Evolutionary conservation across 2,888 invertebrate genomes (phyloP).

Genomic region (Leptinotarsa juncta): DNA sequence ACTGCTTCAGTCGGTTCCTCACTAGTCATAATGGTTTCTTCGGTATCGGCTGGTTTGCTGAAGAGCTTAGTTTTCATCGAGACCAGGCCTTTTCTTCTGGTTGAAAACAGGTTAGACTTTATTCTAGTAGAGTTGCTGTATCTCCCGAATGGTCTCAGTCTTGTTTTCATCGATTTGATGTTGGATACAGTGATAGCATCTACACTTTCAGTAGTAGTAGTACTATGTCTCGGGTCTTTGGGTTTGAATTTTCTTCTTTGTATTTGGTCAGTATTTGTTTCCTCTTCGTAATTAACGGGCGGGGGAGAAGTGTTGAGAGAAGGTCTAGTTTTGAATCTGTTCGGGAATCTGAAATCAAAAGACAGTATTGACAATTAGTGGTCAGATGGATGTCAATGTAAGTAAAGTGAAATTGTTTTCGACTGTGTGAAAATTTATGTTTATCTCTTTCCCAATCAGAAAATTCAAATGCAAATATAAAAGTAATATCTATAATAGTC

Average conservation of each 20-base stretch:
- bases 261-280: slow-evolving; percentile 58
- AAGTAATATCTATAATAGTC: too few relatives aligned
- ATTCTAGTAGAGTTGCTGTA: slow-evolving; percentile 56
- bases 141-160: slow-evolving; percentile 60
- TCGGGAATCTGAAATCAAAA: slow-evolving; percentile 57
- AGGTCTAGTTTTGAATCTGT: slow-evolving; percentile 65
- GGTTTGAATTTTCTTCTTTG: slow-evolving; percentile 62
- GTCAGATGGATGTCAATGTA: not conserved
- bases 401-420: not conserved
- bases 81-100: slow-evolving; percentile 48
- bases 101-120: slow-evolving; percentile 4
- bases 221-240: slow-evolving; percentile 60
- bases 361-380: not conserved
- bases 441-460: too few relatives aligned
- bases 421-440: too few relatives aligned
- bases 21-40: slow-evolving; percentile 39
- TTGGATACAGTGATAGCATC: slow-evolving; percentile 54
- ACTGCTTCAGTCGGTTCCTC: slow-evolving; percentile 39
- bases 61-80: slow-evolving; percentile 63
- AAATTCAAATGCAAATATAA: too few relatives aligned
- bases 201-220: slow-evolving; percentile 44
- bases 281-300: slow-evolving; percentile 59
- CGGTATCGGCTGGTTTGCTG: slow-evolving; percentile 51
- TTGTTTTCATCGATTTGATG: slow-evolving; percentile 57
- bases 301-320: slow-evolving; percentile 54